These are phyloP conservation scores for Luehdorfia chinensis DNA, from an alignment of 1,140 invertebrate genomes.

Conservation along the genomic window DNA sequence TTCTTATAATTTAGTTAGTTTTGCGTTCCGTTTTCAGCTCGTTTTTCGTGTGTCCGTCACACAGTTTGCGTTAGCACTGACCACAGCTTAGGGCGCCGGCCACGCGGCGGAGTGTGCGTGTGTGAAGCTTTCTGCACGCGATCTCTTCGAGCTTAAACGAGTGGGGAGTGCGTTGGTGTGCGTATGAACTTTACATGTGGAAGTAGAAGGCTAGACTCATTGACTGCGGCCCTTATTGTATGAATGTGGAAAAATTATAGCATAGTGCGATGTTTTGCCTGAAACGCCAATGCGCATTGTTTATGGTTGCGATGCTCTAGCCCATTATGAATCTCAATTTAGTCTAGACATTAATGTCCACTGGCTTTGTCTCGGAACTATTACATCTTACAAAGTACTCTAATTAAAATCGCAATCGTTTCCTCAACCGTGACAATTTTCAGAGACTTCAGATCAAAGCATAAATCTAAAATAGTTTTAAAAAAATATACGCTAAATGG, in stretches of 20 bases:
- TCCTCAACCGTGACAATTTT: constrained; percentile 24
- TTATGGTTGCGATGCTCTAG: constrained; percentile 46
- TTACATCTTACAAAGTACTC: constrained; percentile 60
- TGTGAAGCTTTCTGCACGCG: constrained; percentile 73
- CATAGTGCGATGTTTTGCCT: constrained; percentile 68
- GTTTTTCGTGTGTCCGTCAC: constrained; percentile 75
- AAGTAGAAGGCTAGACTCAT: constrained; percentile 73
- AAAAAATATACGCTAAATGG: no score
- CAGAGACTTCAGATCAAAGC: no score
- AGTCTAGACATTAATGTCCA: constrained; percentile 55
- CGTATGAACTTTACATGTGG: constrained; percentile 61
- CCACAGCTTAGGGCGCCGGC: constrained; percentile 74
- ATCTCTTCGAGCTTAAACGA: constrained; percentile 63
- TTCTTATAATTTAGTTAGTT: constrained; percentile 47
- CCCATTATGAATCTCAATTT: constrained; percentile 67
- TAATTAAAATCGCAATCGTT: constrained; percentile 51
- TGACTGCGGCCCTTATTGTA: constrained; percentile 76
- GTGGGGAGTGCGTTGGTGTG: constrained; percentile 65
- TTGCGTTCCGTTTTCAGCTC: constrained; percentile 68
- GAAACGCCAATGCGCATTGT: constrained; percentile 66
- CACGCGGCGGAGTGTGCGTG: constrained; percentile 65
- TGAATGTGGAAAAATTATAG: constrained; percentile 77
- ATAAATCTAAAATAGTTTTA: no score
- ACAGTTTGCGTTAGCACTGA: constrained; percentile 76
- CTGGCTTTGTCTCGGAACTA: constrained; percentile 54